These are phyloP conservation scores for Calephelis perditalis DNA, from an alignment of 2,888 invertebrate species.

Conservation along the genomic window DNA sequence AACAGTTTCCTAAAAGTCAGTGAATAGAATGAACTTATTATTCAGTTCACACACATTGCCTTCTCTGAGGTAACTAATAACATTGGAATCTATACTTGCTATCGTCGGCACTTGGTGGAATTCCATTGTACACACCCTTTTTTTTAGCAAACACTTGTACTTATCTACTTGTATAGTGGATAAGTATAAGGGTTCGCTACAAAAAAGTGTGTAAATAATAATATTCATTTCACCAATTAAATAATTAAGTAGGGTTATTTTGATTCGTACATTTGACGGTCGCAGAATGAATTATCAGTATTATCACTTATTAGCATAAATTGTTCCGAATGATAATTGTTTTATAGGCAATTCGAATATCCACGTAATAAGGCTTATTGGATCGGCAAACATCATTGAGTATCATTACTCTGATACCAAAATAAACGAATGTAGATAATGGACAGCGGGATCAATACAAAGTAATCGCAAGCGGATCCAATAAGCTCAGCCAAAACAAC, in stretches of 20 bases:
- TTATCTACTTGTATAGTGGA: too few species aligned
- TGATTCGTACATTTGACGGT: constrained; percentile 1
- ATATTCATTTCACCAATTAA: too few species aligned
- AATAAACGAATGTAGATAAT: constrained; percentile 76
- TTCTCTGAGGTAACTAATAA: too few species aligned
- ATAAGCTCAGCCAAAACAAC: constrained; percentile 73
- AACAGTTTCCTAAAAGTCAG: too few species aligned
- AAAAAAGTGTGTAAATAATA: too few species aligned
- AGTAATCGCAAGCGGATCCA: constrained; percentile 76
- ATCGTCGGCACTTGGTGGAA: too few species aligned
- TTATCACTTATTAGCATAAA: constrained; percentile 4
- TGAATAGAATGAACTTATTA: too few species aligned
- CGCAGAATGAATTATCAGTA: background rate
- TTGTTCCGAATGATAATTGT: constrained; percentile 2
- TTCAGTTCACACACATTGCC: too few species aligned
- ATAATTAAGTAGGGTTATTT: background rate
- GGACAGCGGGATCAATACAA: constrained; percentile 75
- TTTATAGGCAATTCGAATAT: constrained; percentile 7
- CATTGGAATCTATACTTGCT: too few species aligned
- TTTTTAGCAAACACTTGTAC: too few species aligned
- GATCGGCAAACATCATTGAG: constrained; percentile 57
- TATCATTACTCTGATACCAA: constrained; percentile 69
- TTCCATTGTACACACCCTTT: too few species aligned
- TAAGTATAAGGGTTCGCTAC: too few species aligned
- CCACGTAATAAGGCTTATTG: constrained; percentile 45